These are phyloP conservation scores for Mizuhopecten yessoensis DNA, from an alignment of 1,140 invertebrate species.

Conservation along the genomic window DNA sequence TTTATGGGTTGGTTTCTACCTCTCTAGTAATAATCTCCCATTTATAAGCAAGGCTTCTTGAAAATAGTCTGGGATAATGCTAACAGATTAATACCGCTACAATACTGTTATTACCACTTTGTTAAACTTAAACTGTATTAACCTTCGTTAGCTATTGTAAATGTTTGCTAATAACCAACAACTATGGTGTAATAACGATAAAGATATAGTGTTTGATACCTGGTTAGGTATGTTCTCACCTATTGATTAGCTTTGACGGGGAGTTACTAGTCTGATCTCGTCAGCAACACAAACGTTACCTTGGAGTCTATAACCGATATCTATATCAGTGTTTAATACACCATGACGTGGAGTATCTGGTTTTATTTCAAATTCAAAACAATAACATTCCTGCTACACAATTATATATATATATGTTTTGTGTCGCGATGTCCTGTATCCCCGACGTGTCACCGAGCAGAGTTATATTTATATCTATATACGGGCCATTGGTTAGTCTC, in stretches of 20 bases:
- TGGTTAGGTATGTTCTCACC: not conserved
- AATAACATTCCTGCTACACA: not conserved
- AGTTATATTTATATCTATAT: too few species aligned
- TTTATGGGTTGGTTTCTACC: too few species aligned
- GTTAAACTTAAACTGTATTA: not conserved
- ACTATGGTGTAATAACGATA: too few species aligned
- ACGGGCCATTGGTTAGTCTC: not conserved
- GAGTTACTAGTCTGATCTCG: not conserved
- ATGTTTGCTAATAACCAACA: too few species aligned
- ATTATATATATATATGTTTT: not conserved
- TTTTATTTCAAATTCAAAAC: slow-evolving; percentile 20
- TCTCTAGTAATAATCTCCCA: too few species aligned
- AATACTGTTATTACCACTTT: not conserved
- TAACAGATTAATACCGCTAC: not conserved
- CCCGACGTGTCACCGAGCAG: not conserved
- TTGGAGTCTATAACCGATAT: not conserved
- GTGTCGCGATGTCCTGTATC: not conserved
- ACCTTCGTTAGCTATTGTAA: too few species aligned
- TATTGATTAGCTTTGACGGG: not conserved
- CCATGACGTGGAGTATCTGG: not conserved
- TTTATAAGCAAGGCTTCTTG: too few species aligned
- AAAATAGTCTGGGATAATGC: not conserved
- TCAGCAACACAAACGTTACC: not conserved
- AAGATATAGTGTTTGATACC: not conserved
- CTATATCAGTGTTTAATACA: not conserved